phyloP scores from a whole-genome alignment of 2,113 vertebrate species.

The Lethenteron reissneri region DNA sequence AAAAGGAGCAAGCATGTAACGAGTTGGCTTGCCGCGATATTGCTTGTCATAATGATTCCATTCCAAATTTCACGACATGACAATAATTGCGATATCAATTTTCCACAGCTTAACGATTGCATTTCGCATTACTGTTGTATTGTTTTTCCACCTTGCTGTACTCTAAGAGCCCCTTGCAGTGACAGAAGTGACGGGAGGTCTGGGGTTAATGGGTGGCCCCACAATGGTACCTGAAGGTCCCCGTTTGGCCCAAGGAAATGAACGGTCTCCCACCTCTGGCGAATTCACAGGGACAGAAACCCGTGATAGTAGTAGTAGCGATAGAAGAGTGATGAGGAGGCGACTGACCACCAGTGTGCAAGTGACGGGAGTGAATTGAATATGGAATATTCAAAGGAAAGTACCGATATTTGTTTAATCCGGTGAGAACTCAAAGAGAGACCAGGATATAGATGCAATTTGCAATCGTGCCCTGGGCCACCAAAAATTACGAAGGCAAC shows the following conservation, averaged over 20 bases:
- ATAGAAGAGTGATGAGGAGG: background rate
- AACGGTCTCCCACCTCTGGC: background rate
- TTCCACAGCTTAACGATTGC: background rate
- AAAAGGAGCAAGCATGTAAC: background rate
- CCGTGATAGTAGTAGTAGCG: background rate
- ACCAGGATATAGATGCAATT: too few species aligned
- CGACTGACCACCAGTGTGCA: too few species aligned
- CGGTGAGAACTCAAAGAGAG: too few species aligned
- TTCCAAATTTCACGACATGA: background rate
- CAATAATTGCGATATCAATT: background rate
- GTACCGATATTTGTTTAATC: too few species aligned
- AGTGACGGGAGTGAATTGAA: too few species aligned
- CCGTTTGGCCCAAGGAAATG: background rate
- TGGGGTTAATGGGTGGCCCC: background rate
- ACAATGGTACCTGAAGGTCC: background rate
- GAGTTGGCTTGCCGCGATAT: background rate
- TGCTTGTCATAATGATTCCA: background rate
- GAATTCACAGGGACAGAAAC: background rate
- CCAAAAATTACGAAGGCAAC: too few species aligned
- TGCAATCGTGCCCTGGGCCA: too few species aligned
- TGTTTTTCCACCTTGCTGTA: background rate
- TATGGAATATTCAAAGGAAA: too few species aligned
- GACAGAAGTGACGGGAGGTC: too few species aligned
- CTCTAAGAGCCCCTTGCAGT: too few species aligned
- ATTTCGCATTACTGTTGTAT: background rate